These are phyloP conservation scores for Crematogaster levior DNA, from an alignment of 2,888 invertebrate species.

Conservation along the genomic window DNA sequence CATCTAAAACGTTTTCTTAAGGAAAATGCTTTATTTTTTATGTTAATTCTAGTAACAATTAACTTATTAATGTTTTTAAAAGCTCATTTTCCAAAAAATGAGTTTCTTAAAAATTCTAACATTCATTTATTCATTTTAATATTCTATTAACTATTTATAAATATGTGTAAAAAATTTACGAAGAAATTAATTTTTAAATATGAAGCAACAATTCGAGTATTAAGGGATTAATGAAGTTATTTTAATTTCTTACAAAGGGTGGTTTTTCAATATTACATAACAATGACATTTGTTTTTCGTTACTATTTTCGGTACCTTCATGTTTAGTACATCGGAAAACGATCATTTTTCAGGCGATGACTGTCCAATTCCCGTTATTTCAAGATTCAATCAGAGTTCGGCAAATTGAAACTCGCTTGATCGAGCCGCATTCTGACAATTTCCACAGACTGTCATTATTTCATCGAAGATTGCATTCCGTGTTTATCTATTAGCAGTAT, in stretches of 20 bases:
- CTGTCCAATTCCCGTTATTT: slow-evolving; percentile 52
- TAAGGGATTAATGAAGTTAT: neutral
- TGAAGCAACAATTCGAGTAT: neutral
- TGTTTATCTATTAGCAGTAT: slow-evolving; percentile 22
- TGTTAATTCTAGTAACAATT: neutral
- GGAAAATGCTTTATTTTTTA: too few species aligned
- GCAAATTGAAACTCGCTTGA: slow-evolving; percentile 42
- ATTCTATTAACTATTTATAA: neutral
- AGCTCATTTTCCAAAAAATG: neutral
- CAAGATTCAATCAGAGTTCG: slow-evolving; percentile 50
- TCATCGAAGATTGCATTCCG: slow-evolving; percentile 30
- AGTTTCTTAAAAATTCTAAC: neutral
- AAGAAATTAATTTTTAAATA: neutral
- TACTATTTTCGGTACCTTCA: slow-evolving; percentile 22
- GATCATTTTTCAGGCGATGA: slow-evolving; percentile 53
- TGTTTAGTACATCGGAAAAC: slow-evolving; percentile 47
- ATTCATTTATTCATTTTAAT: neutral
- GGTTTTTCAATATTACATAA: neutral
- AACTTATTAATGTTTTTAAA: neutral
- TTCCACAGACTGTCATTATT: slow-evolving; percentile 42
- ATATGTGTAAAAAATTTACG: neutral
- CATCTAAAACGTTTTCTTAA: neutral
- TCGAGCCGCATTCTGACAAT: slow-evolving; percentile 30
- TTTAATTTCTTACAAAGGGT: slow-evolving; percentile 12
- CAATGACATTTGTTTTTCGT: neutral